A percentile compares a stretch with the other conserved stretches of the same genome.
phyloP scores from a whole-genome alignment of 35 echinoderm and acorn worm species.

The Patiria miniata region DNA sequence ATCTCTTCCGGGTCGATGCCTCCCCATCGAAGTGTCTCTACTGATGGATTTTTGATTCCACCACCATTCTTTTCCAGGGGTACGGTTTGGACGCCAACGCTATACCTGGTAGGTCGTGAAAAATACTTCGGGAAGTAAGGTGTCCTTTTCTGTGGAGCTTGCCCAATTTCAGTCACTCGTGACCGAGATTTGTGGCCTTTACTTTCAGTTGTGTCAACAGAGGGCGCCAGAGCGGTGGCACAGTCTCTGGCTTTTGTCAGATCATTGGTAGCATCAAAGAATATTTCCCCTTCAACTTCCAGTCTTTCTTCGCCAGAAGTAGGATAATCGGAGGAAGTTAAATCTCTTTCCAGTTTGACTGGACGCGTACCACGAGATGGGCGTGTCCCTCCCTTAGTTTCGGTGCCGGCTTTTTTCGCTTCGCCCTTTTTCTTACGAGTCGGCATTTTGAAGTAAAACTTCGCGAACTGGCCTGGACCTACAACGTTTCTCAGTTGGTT shows the following conservation, averaged over 20 bases:
- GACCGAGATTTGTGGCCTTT: not conserved
- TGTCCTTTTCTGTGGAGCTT: not conserved
- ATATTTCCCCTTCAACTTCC: not conserved
- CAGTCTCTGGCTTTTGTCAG: not conserved
- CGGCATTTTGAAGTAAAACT: too few species aligned
- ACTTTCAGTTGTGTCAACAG: not conserved
- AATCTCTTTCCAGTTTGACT: too few species aligned
- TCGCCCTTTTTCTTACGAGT: too few species aligned
- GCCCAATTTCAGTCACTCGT: not conserved
- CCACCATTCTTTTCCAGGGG: not conserved
- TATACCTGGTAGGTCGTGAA: not conserved
- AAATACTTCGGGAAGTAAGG: not conserved
- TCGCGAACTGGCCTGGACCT: too few species aligned
- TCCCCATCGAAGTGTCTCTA: not conserved
- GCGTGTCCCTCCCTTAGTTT: too few species aligned
- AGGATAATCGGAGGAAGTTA: too few species aligned
- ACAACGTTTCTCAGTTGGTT: too few species aligned
- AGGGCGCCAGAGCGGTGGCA: not conserved
- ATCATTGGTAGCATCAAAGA: not conserved
- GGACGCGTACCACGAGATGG: too few species aligned
- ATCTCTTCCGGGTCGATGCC: too few species aligned
- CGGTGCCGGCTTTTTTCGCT: too few species aligned
- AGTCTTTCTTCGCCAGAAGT: too few species aligned
- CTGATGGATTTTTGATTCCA: not conserved
- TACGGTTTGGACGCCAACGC: not conserved